Evolutionary conservation across 2,113 vertebrate species (phyloP), one percentile per base, ranked within the genome.

Genomic region (Cyanoliseus patagonus): DNA sequence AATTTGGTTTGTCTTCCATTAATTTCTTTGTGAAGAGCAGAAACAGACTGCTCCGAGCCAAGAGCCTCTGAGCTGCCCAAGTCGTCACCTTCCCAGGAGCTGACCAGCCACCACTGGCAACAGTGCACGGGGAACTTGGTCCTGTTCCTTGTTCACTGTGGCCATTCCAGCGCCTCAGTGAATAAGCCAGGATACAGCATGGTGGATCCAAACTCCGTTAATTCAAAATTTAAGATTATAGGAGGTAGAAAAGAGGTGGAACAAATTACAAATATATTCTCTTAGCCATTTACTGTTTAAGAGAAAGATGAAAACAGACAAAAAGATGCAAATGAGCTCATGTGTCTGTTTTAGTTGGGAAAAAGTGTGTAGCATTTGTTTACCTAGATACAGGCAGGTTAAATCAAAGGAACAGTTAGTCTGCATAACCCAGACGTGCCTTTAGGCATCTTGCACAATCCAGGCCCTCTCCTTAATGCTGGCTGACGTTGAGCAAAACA

Each of bases 51-150:
- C 42, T 52, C 53, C 17, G 16, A 64, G 62, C 30, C 68, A 53
- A 33, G 37, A 24, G 46, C 31, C 55, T 64, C 6, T 5, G 51
- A 63, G 78, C 20, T 85, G 51, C 51, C 63, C 31, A 83, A 44
- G 49, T 37, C 3, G 0, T 59, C 55, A 25, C 10, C 47, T 73
- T 67, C 13, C 77, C 30, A 23, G 61, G 39, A 77, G 47, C 7
- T 14, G 17, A 35, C 20, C 35, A 76, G 59, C 17, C 39, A 15
- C 27, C 4, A 0, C 0, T 55, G 87, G 42, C 17, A 81, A 27
- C 31, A 17, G 73, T 49, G 9, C 2, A 0, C 0, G 7, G 68
- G 74, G 44, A 16, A 7, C 39, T 30, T 0, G 0, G 41, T 14
- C 51, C 8, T 19, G 53, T 41, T 23, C 69, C 63, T 3, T 8